Evolutionary conservation across 2,113 vertebrate genomes (phyloP).

Genomic region (Gambusia holbrooki): DNA sequence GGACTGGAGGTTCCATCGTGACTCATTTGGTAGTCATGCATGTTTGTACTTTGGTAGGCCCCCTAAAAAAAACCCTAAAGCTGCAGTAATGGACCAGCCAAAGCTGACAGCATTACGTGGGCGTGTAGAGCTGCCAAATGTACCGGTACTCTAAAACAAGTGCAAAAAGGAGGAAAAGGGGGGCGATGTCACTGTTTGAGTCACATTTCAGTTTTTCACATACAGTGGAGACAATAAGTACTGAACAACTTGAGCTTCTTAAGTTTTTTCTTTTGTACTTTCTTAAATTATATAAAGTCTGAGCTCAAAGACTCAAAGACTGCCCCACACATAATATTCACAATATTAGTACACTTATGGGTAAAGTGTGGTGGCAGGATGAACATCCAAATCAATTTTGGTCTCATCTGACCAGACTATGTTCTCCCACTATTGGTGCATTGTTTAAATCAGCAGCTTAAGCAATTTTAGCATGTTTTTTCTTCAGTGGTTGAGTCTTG

Average conservation of each 20-base stretch:
- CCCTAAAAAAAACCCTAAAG: conserved; percentile 33
- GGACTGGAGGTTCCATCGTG: conserved; percentile 75
- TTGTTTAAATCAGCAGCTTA: background rate
- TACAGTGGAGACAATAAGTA: background rate
- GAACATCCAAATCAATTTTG: background rate
- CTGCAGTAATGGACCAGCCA: conserved; percentile 42
- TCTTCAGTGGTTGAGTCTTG: background rate
- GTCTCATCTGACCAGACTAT: background rate
- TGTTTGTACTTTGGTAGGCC: conserved; percentile 57
- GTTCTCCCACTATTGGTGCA: background rate
- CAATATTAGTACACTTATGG: background rate
- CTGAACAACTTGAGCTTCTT: background rate
- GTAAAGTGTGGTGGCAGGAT: background rate
- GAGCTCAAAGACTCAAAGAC: background rate
- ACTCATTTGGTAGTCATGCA: conserved; percentile 74
- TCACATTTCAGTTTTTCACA: conserved; percentile 41
- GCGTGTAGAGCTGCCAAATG: conserved; percentile 68
- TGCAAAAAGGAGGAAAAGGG: conserved; percentile 38
- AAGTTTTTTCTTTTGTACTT: background rate
- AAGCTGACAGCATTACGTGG: conserved; percentile 67
- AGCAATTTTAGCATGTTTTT: background rate
- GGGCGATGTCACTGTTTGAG: conserved; percentile 45
- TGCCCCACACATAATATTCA: background rate
- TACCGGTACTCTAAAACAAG: conserved; percentile 62
- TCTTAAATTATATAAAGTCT: background rate